phyloP scores from a whole-genome alignment of 2,797 vertebrate genomes.

The Spinibarbus caldwelli region DNA sequence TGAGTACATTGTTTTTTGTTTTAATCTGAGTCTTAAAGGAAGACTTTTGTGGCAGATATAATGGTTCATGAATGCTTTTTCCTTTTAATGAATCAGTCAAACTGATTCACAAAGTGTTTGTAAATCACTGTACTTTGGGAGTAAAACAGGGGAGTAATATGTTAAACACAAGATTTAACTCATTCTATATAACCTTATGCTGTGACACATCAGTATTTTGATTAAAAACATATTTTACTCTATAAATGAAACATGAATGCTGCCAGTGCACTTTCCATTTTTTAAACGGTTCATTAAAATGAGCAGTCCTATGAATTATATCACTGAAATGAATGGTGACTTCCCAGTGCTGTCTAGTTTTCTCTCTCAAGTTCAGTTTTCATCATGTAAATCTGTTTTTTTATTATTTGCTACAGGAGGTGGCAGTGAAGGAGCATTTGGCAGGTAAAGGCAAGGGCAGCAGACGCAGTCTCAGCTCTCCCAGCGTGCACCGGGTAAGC shows the following conservation, averaged over 20 bases:
- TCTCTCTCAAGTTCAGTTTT: background rate
- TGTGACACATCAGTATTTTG: background rate
- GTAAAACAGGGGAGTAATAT: background rate
- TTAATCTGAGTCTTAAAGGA: background rate
- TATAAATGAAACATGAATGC: background rate
- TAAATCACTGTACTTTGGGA: background rate
- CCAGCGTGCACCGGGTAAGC: constrained; percentile 91
- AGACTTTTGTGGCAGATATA: background rate
- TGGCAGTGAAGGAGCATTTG: constrained; percentile 94
- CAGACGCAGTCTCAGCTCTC: constrained; percentile 92
- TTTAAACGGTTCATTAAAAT: background rate
- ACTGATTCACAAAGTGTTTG: background rate
- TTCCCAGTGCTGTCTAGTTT: background rate
- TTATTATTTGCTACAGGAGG: constrained; percentile 83
- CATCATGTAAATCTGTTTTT: background rate
- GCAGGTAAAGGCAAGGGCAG: constrained; percentile 86
- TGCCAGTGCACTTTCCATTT: background rate
- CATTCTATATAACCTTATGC: background rate
- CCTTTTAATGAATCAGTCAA: too few species aligned
- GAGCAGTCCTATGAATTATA: background rate
- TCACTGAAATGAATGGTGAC: background rate
- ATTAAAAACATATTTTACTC: background rate
- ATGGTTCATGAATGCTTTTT: background rate
- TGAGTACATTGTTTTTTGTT: background rate
- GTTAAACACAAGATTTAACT: background rate